Evolutionary conservation across 2,797 vertebrate genomes (phyloP).

Genomic region (Varecia variegata): DNA sequence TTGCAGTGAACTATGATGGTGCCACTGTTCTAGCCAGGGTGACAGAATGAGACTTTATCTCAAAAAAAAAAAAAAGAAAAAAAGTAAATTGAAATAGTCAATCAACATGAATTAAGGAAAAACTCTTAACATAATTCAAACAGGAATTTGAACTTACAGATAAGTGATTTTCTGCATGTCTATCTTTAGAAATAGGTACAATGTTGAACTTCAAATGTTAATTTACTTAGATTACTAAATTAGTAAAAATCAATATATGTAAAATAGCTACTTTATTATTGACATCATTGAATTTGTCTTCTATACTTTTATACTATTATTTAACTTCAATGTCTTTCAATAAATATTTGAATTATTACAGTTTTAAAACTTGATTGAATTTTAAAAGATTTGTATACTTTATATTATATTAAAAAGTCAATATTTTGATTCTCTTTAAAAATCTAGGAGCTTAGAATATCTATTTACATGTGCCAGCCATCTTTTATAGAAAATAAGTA

Average conservation of each 20-base stretch:
- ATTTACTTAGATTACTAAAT: background rate
- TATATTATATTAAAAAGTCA: background rate
- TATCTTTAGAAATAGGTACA: conserved; percentile 11
- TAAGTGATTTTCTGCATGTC: conserved; percentile 47
- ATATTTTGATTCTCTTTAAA: background rate
- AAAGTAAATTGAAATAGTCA: conserved; percentile 7
- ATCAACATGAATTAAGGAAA: conserved; percentile 16
- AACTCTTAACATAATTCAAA: conserved; percentile 51
- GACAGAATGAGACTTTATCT: background rate
- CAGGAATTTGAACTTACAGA: conserved; percentile 26
- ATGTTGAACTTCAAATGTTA: background rate
- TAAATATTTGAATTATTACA: background rate
- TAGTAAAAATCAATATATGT: background rate
- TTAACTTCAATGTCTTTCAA: background rate
- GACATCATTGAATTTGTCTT: background rate
- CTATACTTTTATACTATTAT: background rate
- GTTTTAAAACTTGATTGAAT: background rate
- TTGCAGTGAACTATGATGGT: background rate
- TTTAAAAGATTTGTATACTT: background rate
- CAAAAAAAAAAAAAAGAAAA: background rate
- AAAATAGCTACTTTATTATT: background rate
- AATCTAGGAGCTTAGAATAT: background rate
- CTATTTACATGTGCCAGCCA: background rate
- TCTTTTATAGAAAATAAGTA: background rate
- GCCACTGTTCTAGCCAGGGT: background rate